These are phyloP conservation scores for Phoxinus phoxinus DNA, from an alignment of 2,113 vertebrate species.

Conservation along the genomic window DNA sequence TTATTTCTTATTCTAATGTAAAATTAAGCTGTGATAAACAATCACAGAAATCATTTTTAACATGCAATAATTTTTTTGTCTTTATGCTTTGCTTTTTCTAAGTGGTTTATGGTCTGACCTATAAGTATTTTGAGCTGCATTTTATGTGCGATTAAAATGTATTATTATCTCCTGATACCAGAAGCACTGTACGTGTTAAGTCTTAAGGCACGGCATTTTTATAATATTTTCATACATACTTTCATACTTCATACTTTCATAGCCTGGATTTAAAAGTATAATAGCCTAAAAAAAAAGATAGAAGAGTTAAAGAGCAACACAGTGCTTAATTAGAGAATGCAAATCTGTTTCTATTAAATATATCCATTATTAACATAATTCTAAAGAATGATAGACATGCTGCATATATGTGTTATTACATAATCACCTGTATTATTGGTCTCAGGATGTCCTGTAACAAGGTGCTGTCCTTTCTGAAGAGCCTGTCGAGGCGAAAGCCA, in stretches of 20 bases:
- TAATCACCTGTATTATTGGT: conserved; percentile 22
- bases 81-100: background rate
- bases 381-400: background rate
- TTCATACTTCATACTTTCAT: no score
- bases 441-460: conserved; percentile 65
- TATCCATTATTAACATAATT: background rate
- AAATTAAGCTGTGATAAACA: no score
- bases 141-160: background rate
- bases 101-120: background rate
- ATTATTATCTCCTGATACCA: background rate
- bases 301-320: background rate
- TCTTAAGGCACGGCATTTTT: background rate
- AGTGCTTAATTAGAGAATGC: background rate
- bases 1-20: no score
- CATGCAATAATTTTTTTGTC: no score
- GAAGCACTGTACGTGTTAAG: background rate
- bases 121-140: background rate
- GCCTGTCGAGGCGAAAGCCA: conserved; percentile 76
- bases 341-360: background rate
- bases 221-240: no score
- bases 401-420: background rate
- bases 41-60: background rate
- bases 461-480: conserved; percentile 65
- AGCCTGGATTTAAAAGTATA: background rate
- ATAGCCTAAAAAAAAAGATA: no score